These are phyloP conservation scores for Drosophila fuyamai DNA, from an alignment of 1,140 invertebrate species.

Conservation along the genomic window DNA sequence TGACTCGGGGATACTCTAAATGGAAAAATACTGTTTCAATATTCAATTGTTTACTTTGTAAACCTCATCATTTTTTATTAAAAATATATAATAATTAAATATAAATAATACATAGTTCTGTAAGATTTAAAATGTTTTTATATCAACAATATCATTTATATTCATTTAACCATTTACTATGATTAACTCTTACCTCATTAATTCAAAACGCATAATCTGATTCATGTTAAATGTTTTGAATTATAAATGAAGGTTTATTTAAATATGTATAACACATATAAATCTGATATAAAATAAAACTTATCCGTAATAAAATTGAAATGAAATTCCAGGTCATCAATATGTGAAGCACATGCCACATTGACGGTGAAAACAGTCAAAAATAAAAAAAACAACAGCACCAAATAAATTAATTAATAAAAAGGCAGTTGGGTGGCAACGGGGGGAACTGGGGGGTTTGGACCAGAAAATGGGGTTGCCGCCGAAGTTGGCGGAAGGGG, in stretches of 20 bases:
- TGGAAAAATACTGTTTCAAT: too few species aligned
- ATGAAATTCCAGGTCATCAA: slow-evolving; percentile 22
- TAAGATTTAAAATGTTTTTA: too few species aligned
- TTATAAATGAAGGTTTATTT: too few species aligned
- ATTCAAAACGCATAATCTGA: neutral
- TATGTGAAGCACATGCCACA: slow-evolving; percentile 1
- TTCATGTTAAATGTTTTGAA: too few species aligned
- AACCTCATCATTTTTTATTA: too few species aligned
- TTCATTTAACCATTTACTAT: too few species aligned
- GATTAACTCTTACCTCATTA: too few species aligned
- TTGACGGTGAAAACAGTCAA: neutral
- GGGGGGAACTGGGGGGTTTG: neutral
- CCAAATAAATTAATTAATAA: slow-evolving; percentile 82
- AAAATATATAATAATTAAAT: too few species aligned
- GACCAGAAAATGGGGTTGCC: neutral
- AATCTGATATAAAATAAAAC: neutral
- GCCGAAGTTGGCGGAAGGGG: neutral
- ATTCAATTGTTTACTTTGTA: too few species aligned
- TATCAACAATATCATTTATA: too few species aligned
- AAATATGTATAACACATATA: too few species aligned
- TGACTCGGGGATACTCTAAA: slow-evolving; percentile 1
- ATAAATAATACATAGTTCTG: too few species aligned
- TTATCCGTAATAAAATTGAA: slow-evolving; percentile 24
- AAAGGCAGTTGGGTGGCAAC: slow-evolving; percentile 45
- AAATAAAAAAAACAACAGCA: slow-evolving; percentile 22